phyloP scores from a whole-genome alignment of 2,113 vertebrate species.

The Charadrius vociferus region DNA sequence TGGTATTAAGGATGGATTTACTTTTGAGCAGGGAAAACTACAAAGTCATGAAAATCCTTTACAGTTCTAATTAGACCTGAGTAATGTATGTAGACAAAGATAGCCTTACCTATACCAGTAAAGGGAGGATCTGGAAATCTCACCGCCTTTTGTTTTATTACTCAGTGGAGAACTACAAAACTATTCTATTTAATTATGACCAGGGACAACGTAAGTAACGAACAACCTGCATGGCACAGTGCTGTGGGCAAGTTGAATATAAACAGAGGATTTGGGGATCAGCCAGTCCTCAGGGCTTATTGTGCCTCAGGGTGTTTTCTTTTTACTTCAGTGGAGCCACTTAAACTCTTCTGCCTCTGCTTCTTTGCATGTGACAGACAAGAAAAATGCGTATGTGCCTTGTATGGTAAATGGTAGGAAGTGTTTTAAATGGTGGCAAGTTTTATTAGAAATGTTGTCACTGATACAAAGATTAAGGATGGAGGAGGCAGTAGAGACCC shows the following conservation, averaged over 20 bases:
- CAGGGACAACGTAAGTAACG: neutral
- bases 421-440: neutral
- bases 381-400: neutral
- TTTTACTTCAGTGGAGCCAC: neutral
- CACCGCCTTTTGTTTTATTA: neutral
- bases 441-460: neutral
- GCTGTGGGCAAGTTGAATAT: neutral
- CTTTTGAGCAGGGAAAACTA: constrained; percentile 26
- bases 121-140: neutral
- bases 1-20: constrained; percentile 46
- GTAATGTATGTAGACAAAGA: constrained; percentile 13
- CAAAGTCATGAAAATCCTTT: constrained; percentile 24
- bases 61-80: constrained; percentile 28
- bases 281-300: neutral
- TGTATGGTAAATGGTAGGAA: neutral
- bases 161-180: neutral
- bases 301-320: neutral
- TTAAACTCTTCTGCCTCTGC: neutral
- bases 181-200: constrained; percentile 5
- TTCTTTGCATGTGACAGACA: neutral
- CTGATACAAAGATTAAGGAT: neutral
- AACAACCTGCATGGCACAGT: neutral
- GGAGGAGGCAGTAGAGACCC: neutral
- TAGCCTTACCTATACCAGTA: neutral
- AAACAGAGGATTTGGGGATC: neutral